A percentile compares a stretch with the other conserved stretches of the same genome.
Conservation (phyloP, 2,113 vertebrate genomes). For the Labeo catla region DNA sequence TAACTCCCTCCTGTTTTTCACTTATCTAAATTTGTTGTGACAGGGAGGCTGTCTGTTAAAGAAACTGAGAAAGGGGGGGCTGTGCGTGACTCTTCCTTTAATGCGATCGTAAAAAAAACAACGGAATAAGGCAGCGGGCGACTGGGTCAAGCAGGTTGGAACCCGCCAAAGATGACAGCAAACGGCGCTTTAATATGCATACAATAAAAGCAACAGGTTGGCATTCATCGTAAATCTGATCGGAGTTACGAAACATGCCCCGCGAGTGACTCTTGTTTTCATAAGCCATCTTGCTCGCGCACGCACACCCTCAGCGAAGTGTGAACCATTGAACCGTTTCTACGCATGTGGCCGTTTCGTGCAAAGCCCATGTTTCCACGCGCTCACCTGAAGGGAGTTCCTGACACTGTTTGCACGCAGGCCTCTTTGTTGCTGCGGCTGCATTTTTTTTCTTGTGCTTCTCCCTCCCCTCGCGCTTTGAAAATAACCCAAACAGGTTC, state of each 20-base stretch:
- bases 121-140: background rate
- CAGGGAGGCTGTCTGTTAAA: conserved; percentile 53
- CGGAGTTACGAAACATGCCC: conserved; percentile 67
- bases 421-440: conserved; percentile 75
- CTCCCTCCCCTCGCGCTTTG: conserved; percentile 65
- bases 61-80: conserved; percentile 50
- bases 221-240: conserved; percentile 55
- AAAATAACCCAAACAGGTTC: conserved; percentile 87
- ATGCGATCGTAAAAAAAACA: conserved; percentile 13
- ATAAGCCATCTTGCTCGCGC: conserved; percentile 60
- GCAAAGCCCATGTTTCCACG: conserved; percentile 74
- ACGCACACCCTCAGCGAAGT: conserved; percentile 45
- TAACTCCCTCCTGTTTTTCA: conserved; percentile 30
- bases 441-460: conserved; percentile 45
- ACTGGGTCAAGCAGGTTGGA: conserved; percentile 20
- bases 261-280: conserved; percentile 67
- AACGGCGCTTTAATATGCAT: conserved; percentile 41
- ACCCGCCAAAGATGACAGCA: conserved; percentile 61
- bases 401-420: conserved; percentile 72
- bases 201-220: conserved; percentile 53
- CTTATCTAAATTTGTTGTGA: conserved; percentile 34
- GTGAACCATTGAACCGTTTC: conserved; percentile 56
- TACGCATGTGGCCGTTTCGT: conserved; percentile 65
- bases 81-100: background rate
- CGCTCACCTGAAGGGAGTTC: conserved; percentile 77